Percentiles rank a stretch among this genome's conserved stretches.
These are phyloP conservation scores for Luidia sarsii DNA, from an alignment of 53 echinoderm and acorn worm genomes.

Conservation along the genomic window DNA sequence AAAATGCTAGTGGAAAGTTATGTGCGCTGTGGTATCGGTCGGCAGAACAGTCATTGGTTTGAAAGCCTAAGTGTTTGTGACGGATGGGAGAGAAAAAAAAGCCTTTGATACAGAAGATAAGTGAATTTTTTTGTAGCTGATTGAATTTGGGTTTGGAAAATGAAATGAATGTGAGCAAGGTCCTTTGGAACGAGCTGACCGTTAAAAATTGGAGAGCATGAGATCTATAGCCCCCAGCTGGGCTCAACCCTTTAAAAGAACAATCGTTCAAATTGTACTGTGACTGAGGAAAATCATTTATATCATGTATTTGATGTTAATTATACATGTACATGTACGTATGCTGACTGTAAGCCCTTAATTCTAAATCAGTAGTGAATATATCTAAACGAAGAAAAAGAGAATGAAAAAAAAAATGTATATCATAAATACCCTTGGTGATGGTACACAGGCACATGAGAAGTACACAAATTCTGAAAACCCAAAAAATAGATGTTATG, in stretches of 20 bases:
- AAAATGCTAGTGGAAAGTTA: too few species aligned
- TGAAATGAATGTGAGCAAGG: too few species aligned
- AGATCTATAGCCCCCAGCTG: neutral
- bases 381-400: too few species aligned
- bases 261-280: conserved; percentile 24
- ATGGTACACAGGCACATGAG: conserved; percentile 29
- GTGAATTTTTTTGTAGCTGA: too few species aligned
- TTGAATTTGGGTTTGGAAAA: too few species aligned
- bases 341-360: conserved; percentile 20
- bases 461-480: conserved; percentile 20
- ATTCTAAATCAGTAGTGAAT: conserved; percentile 19
- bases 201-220: too few species aligned
- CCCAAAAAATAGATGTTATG: conserved; percentile 25
- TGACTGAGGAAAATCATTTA: conserved; percentile 34
- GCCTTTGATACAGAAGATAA: too few species aligned
- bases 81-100: too few species aligned
- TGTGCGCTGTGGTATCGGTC: too few species aligned
- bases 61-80: too few species aligned
- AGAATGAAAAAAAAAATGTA: conserved; percentile 24
- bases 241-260: neutral
- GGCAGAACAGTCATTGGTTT: too few species aligned
- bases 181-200: too few species aligned
- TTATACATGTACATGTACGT: conserved; percentile 28
- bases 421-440: conserved; percentile 28
- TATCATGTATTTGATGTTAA: conserved; percentile 40